Evolutionary conservation across 2,797 vertebrate species (phyloP), one percentile per base, ranked within the genome.

Genomic region (Intellagama lesueurii): DNA sequence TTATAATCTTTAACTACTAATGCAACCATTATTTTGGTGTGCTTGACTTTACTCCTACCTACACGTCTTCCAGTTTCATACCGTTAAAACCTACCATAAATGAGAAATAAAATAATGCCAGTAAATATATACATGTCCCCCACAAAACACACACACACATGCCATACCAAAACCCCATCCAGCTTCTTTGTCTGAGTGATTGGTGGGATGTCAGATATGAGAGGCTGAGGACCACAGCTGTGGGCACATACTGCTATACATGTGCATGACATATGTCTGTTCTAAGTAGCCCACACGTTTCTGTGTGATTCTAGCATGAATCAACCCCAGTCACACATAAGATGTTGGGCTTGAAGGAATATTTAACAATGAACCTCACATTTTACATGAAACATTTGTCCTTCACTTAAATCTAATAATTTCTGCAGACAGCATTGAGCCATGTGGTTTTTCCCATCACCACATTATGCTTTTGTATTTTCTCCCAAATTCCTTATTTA

Each of bases 381-480:
- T 0, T 30, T 26, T 86, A 24, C 86, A 75, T 1, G 60, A 76
- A 84, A 26, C 24, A 0, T 1, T 83, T 90, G 79, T 83, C 14
- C 69, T 11, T 47, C 1, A 24, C 88, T 90, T 89, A 64, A 52
- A 35, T 8, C 79, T 89, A 76, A 87, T 52, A 4, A 79, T 88
- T 90, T 52, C 1, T 83, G 88, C 24, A 35, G 88, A 88, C 89
- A 90, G 24, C 3, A 40, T 7, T 17, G 83, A 86, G 32, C 85
- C 86, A 44, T 7, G 47, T 90, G 72, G 49, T 83, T 94, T 94
- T 30, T 30, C 30, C 92, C 77, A 93, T 95, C 88, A 93, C 44
- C 89, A 49, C 32, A 28, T 35, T 2, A 24, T 68, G 89, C n/a
- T 85, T 95, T 94, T 93, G 81, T 94, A 95, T 94, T 92, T 69